Evolutionary conservation across 2,888 invertebrate genomes (phyloP).

Genomic region (Sisyra terminalis): DNA sequence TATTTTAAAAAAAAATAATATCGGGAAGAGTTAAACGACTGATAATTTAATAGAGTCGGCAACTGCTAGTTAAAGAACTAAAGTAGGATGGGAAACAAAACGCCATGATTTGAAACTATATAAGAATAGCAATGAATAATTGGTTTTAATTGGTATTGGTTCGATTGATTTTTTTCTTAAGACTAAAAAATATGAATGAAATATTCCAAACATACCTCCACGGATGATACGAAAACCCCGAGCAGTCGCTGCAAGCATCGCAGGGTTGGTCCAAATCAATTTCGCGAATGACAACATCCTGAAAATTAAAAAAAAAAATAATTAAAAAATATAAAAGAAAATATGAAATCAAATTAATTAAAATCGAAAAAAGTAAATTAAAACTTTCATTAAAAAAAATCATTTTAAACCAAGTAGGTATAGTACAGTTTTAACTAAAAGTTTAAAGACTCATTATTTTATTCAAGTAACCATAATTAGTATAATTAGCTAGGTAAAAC

Average conservation of each 20-base stretch:
- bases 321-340: slow-evolving; percentile 7
- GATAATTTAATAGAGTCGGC: neutral
- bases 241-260: slow-evolving; percentile 67
- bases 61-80: too few relatives aligned
- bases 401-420: too few relatives aligned
- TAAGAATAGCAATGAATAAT: too few relatives aligned
- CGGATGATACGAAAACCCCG: slow-evolving; percentile 67
- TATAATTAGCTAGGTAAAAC: too few relatives aligned
- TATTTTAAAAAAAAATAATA: too few relatives aligned
- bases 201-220: slow-evolving; percentile 60
- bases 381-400: too few relatives aligned
- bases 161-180: neutral
- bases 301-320: slow-evolving; percentile 22
- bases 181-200: slow-evolving; percentile 12
- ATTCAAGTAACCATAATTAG: too few relatives aligned
- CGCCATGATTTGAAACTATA: too few relatives aligned
- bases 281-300: slow-evolving; percentile 79
- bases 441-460: too few relatives aligned
- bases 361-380: neutral
- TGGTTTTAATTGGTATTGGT: too few relatives aligned
- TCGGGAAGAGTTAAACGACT: neutral
- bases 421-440: too few relatives aligned
- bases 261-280: slow-evolving; percentile 76
- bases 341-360: slow-evolving; percentile 1
- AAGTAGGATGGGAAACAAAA: too few relatives aligned